These are phyloP conservation scores for Hydraecia micacea DNA, from an alignment of 2,888 invertebrate species.

Conservation along the genomic window DNA sequence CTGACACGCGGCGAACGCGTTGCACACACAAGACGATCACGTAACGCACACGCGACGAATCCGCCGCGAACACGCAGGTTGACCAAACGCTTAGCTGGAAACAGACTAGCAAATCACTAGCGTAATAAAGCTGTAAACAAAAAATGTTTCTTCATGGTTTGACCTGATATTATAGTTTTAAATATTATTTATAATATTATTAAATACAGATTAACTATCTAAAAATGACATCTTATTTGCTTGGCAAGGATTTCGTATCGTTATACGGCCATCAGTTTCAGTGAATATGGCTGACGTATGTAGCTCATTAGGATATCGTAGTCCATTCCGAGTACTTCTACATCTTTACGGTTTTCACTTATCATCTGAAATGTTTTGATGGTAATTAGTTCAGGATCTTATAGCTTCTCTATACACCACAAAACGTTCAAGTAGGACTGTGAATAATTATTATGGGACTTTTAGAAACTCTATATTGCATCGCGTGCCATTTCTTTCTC, in stretches of 20 bases:
- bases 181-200: background rate
- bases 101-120: background rate
- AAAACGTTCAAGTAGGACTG: background rate
- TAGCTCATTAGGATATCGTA: constrained; percentile 81
- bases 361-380: constrained; percentile 78
- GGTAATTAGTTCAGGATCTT: background rate
- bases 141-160: background rate
- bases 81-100: background rate
- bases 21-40: background rate
- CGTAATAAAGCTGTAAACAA: background rate
- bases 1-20: background rate
- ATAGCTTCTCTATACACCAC: background rate
- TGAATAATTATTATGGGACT: background rate
- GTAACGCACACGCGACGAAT: background rate
- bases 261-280: constrained; percentile 81
- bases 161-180: too few relatives aligned
- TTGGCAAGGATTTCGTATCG: constrained; percentile 79
- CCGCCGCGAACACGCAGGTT: background rate
- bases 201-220: background rate
- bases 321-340: constrained; percentile 82
- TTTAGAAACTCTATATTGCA: too few relatives aligned
- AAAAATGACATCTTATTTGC: background rate
- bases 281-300: constrained; percentile 78
- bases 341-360: constrained; percentile 81
- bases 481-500: background rate